Evolutionary conservation across 2,888 invertebrate genomes (phyloP).

Genomic region (Phrixothrix hirtus): DNA sequence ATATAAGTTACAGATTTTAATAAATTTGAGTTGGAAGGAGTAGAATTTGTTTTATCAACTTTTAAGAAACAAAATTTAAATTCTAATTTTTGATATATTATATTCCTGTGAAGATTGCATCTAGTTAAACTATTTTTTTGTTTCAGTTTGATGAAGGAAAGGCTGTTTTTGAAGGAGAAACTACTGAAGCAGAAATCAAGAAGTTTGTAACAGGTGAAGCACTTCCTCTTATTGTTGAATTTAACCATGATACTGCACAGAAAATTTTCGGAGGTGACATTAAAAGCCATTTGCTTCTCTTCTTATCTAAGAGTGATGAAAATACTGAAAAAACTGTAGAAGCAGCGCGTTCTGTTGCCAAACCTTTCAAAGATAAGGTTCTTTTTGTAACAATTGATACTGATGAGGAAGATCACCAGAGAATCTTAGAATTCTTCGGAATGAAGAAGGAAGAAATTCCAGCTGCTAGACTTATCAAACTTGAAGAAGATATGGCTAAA

Average conservation of each 20-base stretch:
- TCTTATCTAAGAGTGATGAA: slow-evolving; percentile 89
- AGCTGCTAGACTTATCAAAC: slow-evolving; percentile 85
- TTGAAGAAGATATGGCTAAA: slow-evolving; percentile 97
- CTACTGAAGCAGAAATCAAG: slow-evolving; percentile 69
- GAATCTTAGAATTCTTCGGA: slow-evolving; percentile 98
- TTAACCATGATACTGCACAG: slow-evolving; percentile 96
- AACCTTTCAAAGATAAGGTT: slow-evolving; percentile 87
- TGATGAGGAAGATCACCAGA: slow-evolving; percentile 92
- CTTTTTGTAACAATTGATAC: slow-evolving; percentile 95
- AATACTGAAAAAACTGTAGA: slow-evolving; percentile 77
- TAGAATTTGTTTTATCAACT: too few species aligned
- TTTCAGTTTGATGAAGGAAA: slow-evolving; percentile 84
- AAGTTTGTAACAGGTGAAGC: slow-evolving; percentile 84
- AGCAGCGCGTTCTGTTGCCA: slow-evolving; percentile 80
- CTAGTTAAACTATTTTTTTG: slow-evolving; percentile 33
- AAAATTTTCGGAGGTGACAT: slow-evolving; percentile 98
- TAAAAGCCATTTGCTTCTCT: slow-evolving; percentile 94
- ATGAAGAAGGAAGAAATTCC: slow-evolving; percentile 93
- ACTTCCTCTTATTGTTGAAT: slow-evolving; percentile 90
- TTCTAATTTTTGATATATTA: neutral
- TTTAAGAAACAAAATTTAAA: too few species aligned
- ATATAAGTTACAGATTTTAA: too few species aligned
- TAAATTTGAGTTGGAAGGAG: too few species aligned
- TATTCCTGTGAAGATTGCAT: too few species aligned
- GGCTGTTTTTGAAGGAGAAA: slow-evolving; percentile 72